phyloP scores from a whole-genome alignment of 2,797 vertebrate species.

The Miichthys miiuy region DNA sequence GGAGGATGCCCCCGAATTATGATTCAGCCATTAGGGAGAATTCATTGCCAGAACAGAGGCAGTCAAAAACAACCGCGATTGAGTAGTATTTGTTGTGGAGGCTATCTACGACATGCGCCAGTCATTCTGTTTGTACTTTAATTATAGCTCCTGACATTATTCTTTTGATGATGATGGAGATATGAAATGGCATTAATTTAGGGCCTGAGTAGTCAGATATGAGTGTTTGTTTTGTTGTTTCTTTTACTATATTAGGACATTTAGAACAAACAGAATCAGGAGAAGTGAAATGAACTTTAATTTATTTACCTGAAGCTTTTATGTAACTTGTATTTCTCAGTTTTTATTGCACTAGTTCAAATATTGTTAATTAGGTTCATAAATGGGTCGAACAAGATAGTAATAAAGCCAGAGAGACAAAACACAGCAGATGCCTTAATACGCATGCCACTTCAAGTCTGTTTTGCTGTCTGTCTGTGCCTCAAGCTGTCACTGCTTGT shows the following conservation, averaged over 20 bases:
- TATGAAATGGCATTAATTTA: constrained; percentile 7
- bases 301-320: neutral
- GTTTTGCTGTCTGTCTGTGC: constrained; percentile 52
- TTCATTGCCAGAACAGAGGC: constrained; percentile 56
- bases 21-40: constrained; percentile 67
- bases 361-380: constrained; percentile 16
- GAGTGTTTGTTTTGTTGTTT: neutral
- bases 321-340: neutral
- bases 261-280: neutral
- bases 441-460: constrained; percentile 49
- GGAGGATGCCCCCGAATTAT: constrained; percentile 77
- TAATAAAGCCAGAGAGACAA: constrained; percentile 25
- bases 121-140: constrained; percentile 42
- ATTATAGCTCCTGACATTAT: constrained; percentile 62
- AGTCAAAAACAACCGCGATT: constrained; percentile 44
- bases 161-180: constrained; percentile 57
- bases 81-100: constrained; percentile 54
- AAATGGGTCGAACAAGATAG: neutral
- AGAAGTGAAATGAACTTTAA: neutral
- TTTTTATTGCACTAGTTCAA: constrained; percentile 25
- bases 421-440: constrained; percentile 59
- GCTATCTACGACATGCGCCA: constrained; percentile 48
- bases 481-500: constrained; percentile 68
- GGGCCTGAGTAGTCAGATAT: constrained; percentile 18
- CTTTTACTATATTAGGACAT: constrained; percentile 2